A percentile compares a stretch with the other conserved stretches of the same genome.
phyloP scores from a whole-genome alignment of 2,797 vertebrate species.

The Sebastes iracundus region DNA sequence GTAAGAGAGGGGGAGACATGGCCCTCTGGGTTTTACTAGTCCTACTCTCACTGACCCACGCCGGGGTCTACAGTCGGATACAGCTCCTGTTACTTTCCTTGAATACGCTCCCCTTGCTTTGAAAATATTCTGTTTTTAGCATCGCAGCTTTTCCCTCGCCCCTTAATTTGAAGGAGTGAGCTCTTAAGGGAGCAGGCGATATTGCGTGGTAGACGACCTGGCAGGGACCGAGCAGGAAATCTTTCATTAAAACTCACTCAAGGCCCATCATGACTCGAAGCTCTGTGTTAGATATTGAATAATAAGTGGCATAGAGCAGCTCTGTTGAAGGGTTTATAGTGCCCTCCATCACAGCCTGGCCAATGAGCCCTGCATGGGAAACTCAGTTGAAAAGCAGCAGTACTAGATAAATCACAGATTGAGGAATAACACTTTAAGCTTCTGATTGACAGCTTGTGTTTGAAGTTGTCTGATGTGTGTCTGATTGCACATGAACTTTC shows the following conservation, averaged over 20 bases:
- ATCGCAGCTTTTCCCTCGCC: slow-evolving; percentile 50
- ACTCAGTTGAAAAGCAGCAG: slow-evolving; percentile 24
- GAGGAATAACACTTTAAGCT: slow-evolving; percentile 1
- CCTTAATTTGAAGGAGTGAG: slow-evolving; percentile 58
- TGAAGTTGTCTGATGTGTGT: slow-evolving; percentile 23
- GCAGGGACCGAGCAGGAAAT: slow-evolving; percentile 70
- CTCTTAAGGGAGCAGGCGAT: slow-evolving; percentile 41
- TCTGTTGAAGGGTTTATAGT: slow-evolving; percentile 50
- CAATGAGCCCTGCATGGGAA: slow-evolving; percentile 26
- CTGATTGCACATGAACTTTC: slow-evolving; percentile 23
- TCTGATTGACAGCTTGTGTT: slow-evolving; percentile 46
- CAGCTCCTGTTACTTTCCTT: slow-evolving; percentile 67
- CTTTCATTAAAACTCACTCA: slow-evolving; percentile 78
- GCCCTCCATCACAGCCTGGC: slow-evolving; percentile 35
- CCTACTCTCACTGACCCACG: slow-evolving; percentile 68
- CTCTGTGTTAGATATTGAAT: slow-evolving; percentile 56
- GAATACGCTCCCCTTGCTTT: slow-evolving; percentile 42
- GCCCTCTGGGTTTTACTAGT: slow-evolving; percentile 73
- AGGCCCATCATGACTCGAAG: slow-evolving; percentile 55
- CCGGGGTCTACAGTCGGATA: slow-evolving; percentile 53
- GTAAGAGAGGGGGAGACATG: slow-evolving; percentile 60
- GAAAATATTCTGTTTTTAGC: slow-evolving; percentile 63
- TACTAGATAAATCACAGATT: slow-evolving; percentile 27
- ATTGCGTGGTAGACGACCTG: slow-evolving; percentile 58
- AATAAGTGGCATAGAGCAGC: slow-evolving; percentile 47